Percentiles rank a stretch among this genome's conserved stretches.
phyloP scores from a whole-genome alignment of 2,888 invertebrate genomes.

The Nineta flava region DNA sequence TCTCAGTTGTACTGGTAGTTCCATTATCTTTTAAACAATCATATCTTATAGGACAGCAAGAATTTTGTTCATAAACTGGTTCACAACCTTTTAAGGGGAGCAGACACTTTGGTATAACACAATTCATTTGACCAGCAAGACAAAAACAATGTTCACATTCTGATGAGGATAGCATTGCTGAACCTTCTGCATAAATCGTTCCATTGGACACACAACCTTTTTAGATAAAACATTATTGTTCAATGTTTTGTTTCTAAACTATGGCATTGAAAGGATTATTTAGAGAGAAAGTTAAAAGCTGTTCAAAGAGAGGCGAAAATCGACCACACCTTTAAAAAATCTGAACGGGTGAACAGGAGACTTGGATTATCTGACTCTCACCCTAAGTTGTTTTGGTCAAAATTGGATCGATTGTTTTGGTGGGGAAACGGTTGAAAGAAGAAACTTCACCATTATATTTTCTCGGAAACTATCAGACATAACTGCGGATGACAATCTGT shows the following conservation, averaged over 20 bases:
- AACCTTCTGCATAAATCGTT: constrained; percentile 59
- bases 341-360: too few relatives aligned
- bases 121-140: constrained; percentile 46
- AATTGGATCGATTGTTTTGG: too few relatives aligned
- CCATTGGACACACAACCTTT: constrained; percentile 55
- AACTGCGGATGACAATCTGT: too few relatives aligned
- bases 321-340: too few relatives aligned
- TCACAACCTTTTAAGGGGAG: constrained; percentile 55
- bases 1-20: constrained; percentile 9
- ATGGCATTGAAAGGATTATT: too few relatives aligned
- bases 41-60: constrained; percentile 70
- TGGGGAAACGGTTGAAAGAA: too few relatives aligned
- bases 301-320: too few relatives aligned
- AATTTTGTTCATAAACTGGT: constrained; percentile 42
- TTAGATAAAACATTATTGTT: constrained; percentile 18
- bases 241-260: neutral
- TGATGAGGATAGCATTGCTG: constrained; percentile 63
- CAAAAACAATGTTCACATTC: constrained; percentile 84
- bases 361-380: too few relatives aligned
- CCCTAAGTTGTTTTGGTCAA: too few relatives aligned
- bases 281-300: too few relatives aligned
- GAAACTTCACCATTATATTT: too few relatives aligned
- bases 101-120: constrained; percentile 67
- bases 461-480: too few relatives aligned
- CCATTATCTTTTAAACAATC: constrained; percentile 36